Conservation (phyloP, 2,888 invertebrate species). For the Arge pagana region DNA sequence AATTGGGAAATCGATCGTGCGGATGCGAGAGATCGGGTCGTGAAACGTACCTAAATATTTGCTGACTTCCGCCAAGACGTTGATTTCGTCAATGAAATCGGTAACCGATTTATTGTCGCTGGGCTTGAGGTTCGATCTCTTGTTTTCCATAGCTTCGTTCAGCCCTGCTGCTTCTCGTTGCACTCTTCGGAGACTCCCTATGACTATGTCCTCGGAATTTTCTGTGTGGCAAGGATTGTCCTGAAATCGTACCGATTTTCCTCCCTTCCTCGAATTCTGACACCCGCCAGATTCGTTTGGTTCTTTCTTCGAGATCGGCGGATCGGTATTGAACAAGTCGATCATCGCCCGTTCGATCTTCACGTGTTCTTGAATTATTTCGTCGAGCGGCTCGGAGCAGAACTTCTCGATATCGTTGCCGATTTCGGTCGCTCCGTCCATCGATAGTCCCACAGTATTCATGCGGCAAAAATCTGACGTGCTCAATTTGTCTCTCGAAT, state of each 20-base stretch:
- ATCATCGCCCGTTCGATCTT: constrained; percentile 43
- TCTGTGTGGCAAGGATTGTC: constrained; percentile 29
- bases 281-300: constrained; percentile 8
- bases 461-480: constrained; percentile 49
- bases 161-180: constrained; percentile 15
- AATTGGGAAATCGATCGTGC: constrained; percentile 22
- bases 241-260: constrained; percentile 46
- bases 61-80: neutral
- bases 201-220: constrained; percentile 6
- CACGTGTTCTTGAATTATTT: constrained; percentile 32
- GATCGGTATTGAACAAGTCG: constrained; percentile 36
- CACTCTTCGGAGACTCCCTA: constrained; percentile 11
- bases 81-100: constrained; percentile 10
- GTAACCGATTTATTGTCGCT: neutral
- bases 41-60: constrained; percentile 4
- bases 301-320: constrained; percentile 39
- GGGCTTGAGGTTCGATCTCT: constrained; percentile 26
- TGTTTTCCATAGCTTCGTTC: constrained; percentile 24
- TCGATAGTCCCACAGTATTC: constrained; percentile 49
- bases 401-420: neutral
- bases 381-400: constrained; percentile 27
- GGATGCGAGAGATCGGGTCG: constrained; percentile 16
- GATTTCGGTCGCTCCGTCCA: neutral
- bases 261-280: constrained; percentile 32
- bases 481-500: constrained; percentile 45